Base-by-base conservation (phyloP, 2,888 invertebrate species). In the Eubasilissa splendida region DNA sequence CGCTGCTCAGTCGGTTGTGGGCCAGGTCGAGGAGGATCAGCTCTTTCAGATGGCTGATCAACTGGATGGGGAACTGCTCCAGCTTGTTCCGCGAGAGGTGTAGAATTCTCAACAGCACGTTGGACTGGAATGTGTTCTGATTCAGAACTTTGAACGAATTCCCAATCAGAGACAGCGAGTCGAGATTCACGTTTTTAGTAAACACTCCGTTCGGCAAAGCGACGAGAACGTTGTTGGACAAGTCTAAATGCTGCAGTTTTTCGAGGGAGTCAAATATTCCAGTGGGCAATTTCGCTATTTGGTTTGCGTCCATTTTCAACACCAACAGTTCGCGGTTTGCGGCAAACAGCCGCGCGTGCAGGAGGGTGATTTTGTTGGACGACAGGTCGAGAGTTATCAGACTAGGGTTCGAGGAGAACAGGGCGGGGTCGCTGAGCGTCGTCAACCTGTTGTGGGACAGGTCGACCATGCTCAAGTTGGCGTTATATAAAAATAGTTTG, bases 371-470 rank as follows among this genome's bases (percentile, higher is more conserved):
- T n/a, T n/a, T n/a, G 50, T 74, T 74, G n/a, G 2, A 12, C 59
- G 59, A 58, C n/a, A 74, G 42, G 59, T 74, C 59, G 33, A 74
- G 12, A 2, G n/a, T 59, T 14, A 12, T 59, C 1, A 74, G 33
- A 1, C 42, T 59, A 8, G 1, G 12, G 50, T 74, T 74, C 42
- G 59, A 33, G 9, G 74, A 22, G 59, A 74, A 74, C 8, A 12
- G 52, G 50, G 54, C 42, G 52, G 52, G 53, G 31, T 76, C 63
- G 10, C 31, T 76, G 22, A 76, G 63, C 42, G 53, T 31, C 4
- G 11, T 56, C 42, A 77, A 4, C 31, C 33, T 53, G 56, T 77
- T 77, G 54, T 31, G 7, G 22, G 76, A 77, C 33, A 77, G n/a
- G 53, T 77, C 66, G 12, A 77, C 53, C 11, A 22, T 22, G 33